phyloP scores from a whole-genome alignment of 2,797 vertebrate genomes.

The Psittacula derbiana region DNA sequence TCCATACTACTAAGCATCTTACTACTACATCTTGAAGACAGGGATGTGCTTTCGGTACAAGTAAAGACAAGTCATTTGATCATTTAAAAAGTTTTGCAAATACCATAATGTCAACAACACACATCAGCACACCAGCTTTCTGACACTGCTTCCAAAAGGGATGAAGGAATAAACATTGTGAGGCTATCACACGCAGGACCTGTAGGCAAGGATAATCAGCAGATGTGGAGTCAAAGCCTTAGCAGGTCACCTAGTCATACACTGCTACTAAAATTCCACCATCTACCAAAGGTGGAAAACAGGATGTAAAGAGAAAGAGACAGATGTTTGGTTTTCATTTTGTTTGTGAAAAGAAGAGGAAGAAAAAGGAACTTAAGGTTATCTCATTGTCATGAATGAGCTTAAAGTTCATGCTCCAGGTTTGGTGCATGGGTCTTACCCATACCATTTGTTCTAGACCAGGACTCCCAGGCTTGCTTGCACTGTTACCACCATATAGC shows the following conservation, averaged over 20 bases:
- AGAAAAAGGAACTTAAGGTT: not conserved
- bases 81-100: not conserved
- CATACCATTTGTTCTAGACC: not conserved
- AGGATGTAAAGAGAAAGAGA: not conserved
- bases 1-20: not conserved
- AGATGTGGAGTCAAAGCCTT: not conserved
- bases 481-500: not conserved
- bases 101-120: not conserved
- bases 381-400: not conserved
- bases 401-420: not conserved
- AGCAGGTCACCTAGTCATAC: not conserved
- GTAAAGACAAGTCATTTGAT: not conserved
- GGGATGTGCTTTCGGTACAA: not conserved
- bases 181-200: not conserved
- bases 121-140: not conserved
- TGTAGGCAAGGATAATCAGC: not conserved
- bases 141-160: not conserved
- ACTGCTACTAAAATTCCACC: not conserved
- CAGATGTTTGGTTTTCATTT: not conserved
- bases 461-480: not conserved
- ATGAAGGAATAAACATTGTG: not conserved
- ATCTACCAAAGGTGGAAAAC: not conserved
- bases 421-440: not conserved
- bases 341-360: not conserved
- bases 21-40: not conserved